These are phyloP conservation scores for Odontomyia ornata DNA, from an alignment of 2,888 invertebrate genomes.

Conservation along the genomic window DNA sequence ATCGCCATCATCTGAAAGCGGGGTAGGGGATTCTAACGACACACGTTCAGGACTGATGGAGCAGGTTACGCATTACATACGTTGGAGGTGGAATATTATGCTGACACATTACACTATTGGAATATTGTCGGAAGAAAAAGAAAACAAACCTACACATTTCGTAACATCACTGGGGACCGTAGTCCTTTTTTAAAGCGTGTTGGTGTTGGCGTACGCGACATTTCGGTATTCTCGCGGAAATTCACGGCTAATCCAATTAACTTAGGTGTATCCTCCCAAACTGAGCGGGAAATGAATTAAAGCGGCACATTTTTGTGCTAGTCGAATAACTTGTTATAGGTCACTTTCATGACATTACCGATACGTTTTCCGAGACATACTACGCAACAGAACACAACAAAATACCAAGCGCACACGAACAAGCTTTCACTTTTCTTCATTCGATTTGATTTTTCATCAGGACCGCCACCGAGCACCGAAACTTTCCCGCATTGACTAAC, in stretches of 20 bases:
- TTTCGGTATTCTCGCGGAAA: neutral
- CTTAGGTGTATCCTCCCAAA: constrained; percentile 7
- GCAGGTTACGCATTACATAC: neutral
- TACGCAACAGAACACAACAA: neutral
- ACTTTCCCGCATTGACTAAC: constrained; percentile 27
- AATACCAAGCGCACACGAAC: neutral
- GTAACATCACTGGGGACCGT: constrained; percentile 31
- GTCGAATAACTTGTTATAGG: too few relatives aligned
- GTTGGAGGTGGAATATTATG: too few relatives aligned
- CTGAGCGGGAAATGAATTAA: neutral
- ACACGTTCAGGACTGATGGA: too few relatives aligned
- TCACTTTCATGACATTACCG: neutral
- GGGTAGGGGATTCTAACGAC: too few relatives aligned
- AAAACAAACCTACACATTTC: constrained; percentile 42
- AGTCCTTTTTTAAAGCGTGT: constrained; percentile 1
- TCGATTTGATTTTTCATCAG: neutral
- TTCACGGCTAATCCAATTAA: constrained; percentile 1
- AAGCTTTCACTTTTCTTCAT: constrained; percentile 1
- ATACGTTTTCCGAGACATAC: neutral
- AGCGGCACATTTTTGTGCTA: neutral
- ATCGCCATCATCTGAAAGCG: too few relatives aligned
- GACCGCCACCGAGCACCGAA: neutral
- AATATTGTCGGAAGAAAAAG: neutral
- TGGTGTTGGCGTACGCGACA: constrained; percentile 23
- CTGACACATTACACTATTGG: neutral